These are phyloP conservation scores for Isurus oxyrinchus DNA, from an alignment of 2,113 vertebrate species.

Conservation along the genomic window DNA sequence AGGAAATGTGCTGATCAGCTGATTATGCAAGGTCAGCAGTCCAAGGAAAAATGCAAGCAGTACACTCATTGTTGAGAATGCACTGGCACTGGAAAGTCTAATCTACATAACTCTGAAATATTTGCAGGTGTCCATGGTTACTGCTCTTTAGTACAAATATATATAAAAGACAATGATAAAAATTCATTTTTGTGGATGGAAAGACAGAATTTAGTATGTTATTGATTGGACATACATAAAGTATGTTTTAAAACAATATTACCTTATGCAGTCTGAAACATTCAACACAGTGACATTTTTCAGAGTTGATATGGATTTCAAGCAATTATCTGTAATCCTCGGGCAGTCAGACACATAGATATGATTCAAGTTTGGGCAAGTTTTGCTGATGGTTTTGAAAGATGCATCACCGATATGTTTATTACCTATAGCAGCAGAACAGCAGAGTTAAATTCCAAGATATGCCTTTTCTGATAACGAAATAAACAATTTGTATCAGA, in stretches of 20 bases:
- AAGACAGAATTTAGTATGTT: neutral
- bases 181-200: neutral
- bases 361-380: conserved; percentile 57
- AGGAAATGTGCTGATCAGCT: neutral
- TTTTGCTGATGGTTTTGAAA: conserved; percentile 60
- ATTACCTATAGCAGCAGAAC: conserved; percentile 55
- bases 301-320: conserved; percentile 57
- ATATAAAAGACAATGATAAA: neutral
- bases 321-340: conserved; percentile 58
- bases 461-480: neutral
- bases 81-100: neutral
- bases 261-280: conserved; percentile 67
- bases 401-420: conserved; percentile 61
- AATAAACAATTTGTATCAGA: neutral
- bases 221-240: neutral
- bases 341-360: conserved; percentile 62
- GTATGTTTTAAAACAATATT: conserved; percentile 38
- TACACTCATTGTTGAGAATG: neutral
- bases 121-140: neutral
- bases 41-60: neutral
- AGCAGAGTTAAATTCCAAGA: conserved; percentile 28
- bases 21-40: neutral
- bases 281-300: conserved; percentile 59
- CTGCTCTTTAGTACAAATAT: neutral
- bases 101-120: neutral